Evolutionary conservation across 2,797 vertebrate species (phyloP), one percentile per base, ranked within the genome.

Genomic region (Peromyscus nudipes): DNA sequence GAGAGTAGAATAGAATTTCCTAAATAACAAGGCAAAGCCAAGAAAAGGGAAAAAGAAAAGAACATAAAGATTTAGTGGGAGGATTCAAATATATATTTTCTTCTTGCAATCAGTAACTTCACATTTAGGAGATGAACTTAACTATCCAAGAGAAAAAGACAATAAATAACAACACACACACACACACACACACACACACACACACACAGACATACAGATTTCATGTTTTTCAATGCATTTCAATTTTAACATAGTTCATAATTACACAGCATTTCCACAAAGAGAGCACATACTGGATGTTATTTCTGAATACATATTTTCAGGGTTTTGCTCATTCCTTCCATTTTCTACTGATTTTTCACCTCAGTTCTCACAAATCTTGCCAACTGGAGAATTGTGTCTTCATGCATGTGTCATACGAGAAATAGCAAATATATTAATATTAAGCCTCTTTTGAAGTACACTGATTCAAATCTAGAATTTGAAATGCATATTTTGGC

Each of bases 401-500:
- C 12, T 52, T 10, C 62, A 73, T 46, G 29, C 13, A 34, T 40
- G 55, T 55, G 46, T 87, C 85, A 89, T 84, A 46, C 1, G 49
- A 96, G 49, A 87, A 86, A 94, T 40, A 92, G 46, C 46, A 65
- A 40, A 12, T 77, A 62, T 75, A 93, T 73, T 91, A 94, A 82
- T 80, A 65, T 69, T 94, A 94, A 89, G 19, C n/a, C 14, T 92
- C 52, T 96, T 96, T 96, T 96, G 95, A 97, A 96, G 85, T 91
- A 89, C 25, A 37, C 3, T 91, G 75, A 89, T 83, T 76, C 0
- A 0, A 83, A 84, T 85, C 86, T 94, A 84, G 91, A 95, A 92
- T 96, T 89, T 76, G 40, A 86, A 96, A 94, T 84, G 89, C 46
- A 85, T 90, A 94, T 88, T 84, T 90, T 46, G 14, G 17, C 92